Conservation (phyloP, 2,113 vertebrate species). For the Sigmodon hispidus region DNA sequence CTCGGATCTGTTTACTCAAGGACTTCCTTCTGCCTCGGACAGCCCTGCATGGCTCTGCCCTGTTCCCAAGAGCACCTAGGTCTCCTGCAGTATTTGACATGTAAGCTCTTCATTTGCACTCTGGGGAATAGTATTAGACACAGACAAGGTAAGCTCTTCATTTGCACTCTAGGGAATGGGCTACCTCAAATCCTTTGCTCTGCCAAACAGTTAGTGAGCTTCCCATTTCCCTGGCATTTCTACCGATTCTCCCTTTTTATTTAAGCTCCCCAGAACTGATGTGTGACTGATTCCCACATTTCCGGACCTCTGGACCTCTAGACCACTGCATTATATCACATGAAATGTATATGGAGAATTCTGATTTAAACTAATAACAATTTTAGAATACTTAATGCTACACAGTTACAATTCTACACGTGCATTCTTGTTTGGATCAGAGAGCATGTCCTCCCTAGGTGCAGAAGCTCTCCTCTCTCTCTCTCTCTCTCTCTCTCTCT, state of each 20-base stretch:
- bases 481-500: not conserved
- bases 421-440: not conserved
- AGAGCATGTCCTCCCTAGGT: not conserved
- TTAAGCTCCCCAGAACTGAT: not conserved
- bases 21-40: not conserved
- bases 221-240: not conserved
- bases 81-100: too few relatives aligned
- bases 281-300: not conserved
- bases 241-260: not conserved
- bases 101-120: fast-evolving
- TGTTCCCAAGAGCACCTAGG: not conserved
- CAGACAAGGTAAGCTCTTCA: fast-evolving
- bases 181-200: not conserved
- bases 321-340: not conserved
- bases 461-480: not conserved
- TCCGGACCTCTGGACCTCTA: not conserved
- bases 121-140: not conserved
- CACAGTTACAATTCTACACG: not conserved
- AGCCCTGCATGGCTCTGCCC: not conserved
- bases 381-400: not conserved
- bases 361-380: not conserved
- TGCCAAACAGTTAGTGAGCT: not conserved
- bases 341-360: not conserved
- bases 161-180: not conserved
- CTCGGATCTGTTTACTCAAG: not conserved